phyloP scores from a whole-genome alignment of 2,113 vertebrate species.

The Microtus oregoni region DNA sequence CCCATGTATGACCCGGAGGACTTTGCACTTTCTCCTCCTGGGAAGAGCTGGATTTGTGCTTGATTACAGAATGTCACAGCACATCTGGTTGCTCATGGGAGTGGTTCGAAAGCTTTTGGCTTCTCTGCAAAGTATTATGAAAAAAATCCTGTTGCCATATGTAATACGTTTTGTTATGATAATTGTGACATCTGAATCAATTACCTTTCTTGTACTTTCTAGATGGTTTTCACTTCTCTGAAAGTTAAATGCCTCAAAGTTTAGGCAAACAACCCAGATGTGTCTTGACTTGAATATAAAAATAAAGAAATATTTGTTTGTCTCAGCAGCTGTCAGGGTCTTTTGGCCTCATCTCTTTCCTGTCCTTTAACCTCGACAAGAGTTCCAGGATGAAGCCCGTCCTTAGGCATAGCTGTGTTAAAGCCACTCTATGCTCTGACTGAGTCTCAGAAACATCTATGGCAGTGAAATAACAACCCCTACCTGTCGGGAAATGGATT shows the following conservation, averaged over 20 bases:
- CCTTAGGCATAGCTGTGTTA: no score
- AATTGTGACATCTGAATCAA: constrained; percentile 70
- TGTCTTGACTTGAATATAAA: background rate
- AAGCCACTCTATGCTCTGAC: background rate
- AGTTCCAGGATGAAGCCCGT: background rate
- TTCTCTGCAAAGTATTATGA: constrained; percentile 59
- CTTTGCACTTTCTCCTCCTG: background rate
- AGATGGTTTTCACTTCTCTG: constrained; percentile 40
- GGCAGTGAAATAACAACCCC: no score
- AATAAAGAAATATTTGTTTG: background rate
- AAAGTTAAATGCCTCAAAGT: constrained; percentile 40
- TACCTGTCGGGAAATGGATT: background rate
- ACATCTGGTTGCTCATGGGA: constrained; percentile 47
- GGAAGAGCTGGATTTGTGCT: background rate
- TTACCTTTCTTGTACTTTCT: constrained; percentile 64
- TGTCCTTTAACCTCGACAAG: background rate
- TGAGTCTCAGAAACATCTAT: background rate
- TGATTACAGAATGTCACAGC: constrained; percentile 10
- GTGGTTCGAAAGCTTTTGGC: constrained; percentile 41
- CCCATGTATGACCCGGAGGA: background rate
- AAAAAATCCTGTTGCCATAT: constrained; percentile 55
- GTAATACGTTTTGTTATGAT: constrained; percentile 59
- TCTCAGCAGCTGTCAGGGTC: background rate
- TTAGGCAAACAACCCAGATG: constrained; percentile 15
- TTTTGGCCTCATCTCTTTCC: background rate